Evolutionary conservation across 1,140 invertebrate genomes (phyloP).

Genomic region (Brachionus paranguensis): DNA sequence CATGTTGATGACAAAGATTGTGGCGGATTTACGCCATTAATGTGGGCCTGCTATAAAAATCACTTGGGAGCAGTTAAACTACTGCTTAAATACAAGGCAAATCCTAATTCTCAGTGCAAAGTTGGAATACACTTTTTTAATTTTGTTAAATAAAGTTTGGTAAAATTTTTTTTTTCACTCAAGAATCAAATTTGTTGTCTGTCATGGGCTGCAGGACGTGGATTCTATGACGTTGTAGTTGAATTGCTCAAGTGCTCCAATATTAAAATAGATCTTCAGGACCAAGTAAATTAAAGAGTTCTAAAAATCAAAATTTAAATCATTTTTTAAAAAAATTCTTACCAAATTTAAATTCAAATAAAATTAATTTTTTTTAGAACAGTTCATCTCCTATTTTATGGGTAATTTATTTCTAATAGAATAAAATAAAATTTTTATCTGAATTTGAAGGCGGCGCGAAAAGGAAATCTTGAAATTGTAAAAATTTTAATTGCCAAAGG

Average conservation of each 20-base stretch:
- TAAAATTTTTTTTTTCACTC: neutral
- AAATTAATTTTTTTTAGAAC: slow-evolving; percentile 60
- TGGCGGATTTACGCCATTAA: slow-evolving; percentile 89
- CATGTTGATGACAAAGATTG: slow-evolving; percentile 83
- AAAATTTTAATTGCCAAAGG: slow-evolving; percentile 73
- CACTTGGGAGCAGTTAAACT: slow-evolving; percentile 69
- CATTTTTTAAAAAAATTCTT: neutral
- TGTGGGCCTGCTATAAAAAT: slow-evolving; percentile 95
- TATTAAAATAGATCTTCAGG: slow-evolving; percentile 85
- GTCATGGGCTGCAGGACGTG: slow-evolving; percentile 85
- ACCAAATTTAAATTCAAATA: neutral
- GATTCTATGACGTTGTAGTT: slow-evolving; percentile 75
- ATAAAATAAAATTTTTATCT: neutral
- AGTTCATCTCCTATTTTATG: slow-evolving; percentile 91
- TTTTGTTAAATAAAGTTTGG: neutral
- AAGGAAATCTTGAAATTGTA: slow-evolving; percentile 79
- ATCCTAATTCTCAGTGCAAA: slow-evolving; percentile 89
- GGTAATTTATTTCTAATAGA: slow-evolving; percentile 60
- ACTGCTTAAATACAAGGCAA: slow-evolving; percentile 78
- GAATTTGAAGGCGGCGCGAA: slow-evolving; percentile 57
- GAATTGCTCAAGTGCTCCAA: slow-evolving; percentile 74
- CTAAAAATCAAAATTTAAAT: neutral
- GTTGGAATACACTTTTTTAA: slow-evolving; percentile 42
- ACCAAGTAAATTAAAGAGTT: slow-evolving; percentile 50
- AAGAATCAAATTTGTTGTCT: slow-evolving; percentile 82